A percentile compares a stretch with the other conserved stretches of the same genome.
These are phyloP conservation scores for Pipistrellus nathusii DNA, from an alignment of 2,797 vertebrate species.

Conservation along the genomic window DNA sequence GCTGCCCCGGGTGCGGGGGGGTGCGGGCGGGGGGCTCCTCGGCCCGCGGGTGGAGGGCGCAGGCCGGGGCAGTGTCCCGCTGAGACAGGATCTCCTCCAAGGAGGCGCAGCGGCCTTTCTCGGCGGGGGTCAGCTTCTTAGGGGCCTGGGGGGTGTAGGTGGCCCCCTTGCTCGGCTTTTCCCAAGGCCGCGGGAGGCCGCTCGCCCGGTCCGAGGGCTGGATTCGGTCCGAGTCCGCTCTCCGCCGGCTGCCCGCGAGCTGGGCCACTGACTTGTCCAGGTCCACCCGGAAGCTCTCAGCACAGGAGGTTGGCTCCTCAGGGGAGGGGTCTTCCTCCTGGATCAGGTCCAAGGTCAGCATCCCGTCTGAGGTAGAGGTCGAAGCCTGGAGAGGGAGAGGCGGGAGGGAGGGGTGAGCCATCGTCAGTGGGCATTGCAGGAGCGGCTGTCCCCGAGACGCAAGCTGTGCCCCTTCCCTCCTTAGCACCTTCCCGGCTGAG, in stretches of 20 bases:
- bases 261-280: constrained; percentile 87
- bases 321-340: constrained; percentile 93
- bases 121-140: constrained; percentile 86
- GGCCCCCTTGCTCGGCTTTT: constrained; percentile 88
- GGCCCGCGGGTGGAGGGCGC: constrained; percentile 61
- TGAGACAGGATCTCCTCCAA: constrained; percentile 94
- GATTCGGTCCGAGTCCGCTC: constrained; percentile 87
- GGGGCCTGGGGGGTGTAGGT: constrained; percentile 90
- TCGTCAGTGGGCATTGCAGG: background rate
- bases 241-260: constrained; percentile 81
- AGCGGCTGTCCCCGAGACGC: accelerated
- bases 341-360: constrained; percentile 96
- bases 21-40: constrained; percentile 71
- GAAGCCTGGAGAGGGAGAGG: constrained; percentile 89
- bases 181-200: constrained; percentile 79
- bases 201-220: constrained; percentile 84
- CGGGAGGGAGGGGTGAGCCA: accelerated
- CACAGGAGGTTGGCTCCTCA: constrained; percentile 86
- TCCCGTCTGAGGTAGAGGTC: constrained; percentile 94
- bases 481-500: background rate
- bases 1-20: constrained; percentile 65
- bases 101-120: constrained; percentile 95
- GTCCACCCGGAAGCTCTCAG: constrained; percentile 90
- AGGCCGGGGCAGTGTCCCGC: constrained; percentile 83
- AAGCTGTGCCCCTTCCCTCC: background rate